Conservation (phyloP, 2,888 invertebrate species). For the Philaethria dido region DNA sequence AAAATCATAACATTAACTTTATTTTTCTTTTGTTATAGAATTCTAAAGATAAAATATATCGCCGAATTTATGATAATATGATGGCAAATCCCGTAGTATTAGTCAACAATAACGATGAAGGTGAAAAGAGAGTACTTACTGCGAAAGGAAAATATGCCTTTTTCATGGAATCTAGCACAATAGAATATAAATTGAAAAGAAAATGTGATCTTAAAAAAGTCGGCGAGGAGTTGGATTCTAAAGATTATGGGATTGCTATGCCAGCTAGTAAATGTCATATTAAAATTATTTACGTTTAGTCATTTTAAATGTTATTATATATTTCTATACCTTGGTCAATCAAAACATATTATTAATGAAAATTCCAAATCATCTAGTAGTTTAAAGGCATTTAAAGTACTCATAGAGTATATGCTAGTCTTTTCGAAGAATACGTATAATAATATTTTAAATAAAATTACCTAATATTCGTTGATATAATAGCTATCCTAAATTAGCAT, state of each 20-base stretch:
- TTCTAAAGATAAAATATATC: conserved; percentile 93
- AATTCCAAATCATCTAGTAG: no score
- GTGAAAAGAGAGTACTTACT: conserved; percentile 89
- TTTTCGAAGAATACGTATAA: no score
- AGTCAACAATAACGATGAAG: conserved; percentile 90
- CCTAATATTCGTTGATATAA: no score
- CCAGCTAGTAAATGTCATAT: conserved; percentile 86
- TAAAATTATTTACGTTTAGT: background rate
- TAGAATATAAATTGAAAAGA: conserved; percentile 94
- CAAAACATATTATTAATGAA: no score
- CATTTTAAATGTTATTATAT: background rate
- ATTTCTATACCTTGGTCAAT: background rate
- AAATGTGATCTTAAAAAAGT: conserved; percentile 92
- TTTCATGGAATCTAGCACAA: conserved; percentile 97
- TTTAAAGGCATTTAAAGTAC: no score
- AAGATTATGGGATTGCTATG: conserved; percentile 92
- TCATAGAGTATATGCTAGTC: no score
- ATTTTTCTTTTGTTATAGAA: conserved; percentile 59
- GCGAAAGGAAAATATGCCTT: conserved; percentile 90
- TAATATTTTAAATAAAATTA: no score
- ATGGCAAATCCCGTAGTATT: conserved; percentile 90
- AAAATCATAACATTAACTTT: background rate
- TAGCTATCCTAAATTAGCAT: background rate
- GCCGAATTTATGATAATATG: conserved; percentile 96
- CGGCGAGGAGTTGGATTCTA: conserved; percentile 92